These are phyloP conservation scores for Trilocha varians DNA, from an alignment of 2,888 invertebrate species.

Conservation along the genomic window DNA sequence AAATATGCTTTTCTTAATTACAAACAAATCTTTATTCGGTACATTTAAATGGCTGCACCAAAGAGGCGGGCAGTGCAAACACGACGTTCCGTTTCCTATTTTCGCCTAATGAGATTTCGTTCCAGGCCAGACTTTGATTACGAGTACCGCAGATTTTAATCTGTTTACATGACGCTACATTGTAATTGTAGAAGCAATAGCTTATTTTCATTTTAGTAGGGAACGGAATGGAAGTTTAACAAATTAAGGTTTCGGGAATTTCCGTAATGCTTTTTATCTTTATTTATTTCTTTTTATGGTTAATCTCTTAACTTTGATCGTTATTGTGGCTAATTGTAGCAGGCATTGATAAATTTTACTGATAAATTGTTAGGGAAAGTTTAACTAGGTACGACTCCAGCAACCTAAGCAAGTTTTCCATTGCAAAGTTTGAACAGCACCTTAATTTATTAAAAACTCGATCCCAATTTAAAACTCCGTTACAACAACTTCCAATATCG, in stretches of 20 bases:
- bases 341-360: neutral
- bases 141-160: constrained; percentile 12
- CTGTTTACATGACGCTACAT: neutral
- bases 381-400: neutral
- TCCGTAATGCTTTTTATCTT: too few species aligned
- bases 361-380: neutral
- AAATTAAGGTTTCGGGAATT: too few species aligned
- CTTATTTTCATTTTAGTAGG: too few species aligned
- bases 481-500: constrained; percentile 12
- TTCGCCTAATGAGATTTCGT: constrained; percentile 28
- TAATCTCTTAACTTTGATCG: too few species aligned
- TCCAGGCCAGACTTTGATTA: constrained; percentile 21
- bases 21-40: neutral
- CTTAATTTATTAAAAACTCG: constrained; percentile 34
- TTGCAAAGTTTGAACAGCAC: constrained; percentile 10
- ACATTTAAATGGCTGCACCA: neutral
- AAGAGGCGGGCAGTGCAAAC: constrained; percentile 1
- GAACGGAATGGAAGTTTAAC: too few species aligned
- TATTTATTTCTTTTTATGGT: too few species aligned
- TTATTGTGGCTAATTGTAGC: too few species aligned
- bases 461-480: constrained; percentile 16
- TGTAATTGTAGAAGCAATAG: neutral
- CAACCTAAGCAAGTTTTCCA: neutral
- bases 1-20: neutral
- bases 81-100: constrained; percentile 18